These are phyloP conservation scores for Troides helena DNA, from an alignment of 2,888 invertebrate species.

Conservation along the genomic window DNA sequence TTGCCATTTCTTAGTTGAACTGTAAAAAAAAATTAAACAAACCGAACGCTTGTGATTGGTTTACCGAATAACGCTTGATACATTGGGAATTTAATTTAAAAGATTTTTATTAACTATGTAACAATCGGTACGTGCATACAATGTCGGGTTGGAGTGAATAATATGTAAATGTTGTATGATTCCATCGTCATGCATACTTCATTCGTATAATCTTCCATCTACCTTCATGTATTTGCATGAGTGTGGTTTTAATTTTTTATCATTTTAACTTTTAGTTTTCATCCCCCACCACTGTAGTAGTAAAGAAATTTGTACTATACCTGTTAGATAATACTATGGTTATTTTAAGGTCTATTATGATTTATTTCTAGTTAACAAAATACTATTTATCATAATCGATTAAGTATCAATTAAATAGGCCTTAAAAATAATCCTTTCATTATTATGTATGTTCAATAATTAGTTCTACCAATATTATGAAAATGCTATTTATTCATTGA, in stretches of 20 bases:
- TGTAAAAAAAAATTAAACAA: constrained; percentile 40
- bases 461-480: not conserved
- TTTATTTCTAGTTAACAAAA: not conserved
- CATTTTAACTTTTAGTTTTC: constrained; percentile 38
- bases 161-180: constrained; percentile 48
- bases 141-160: constrained; percentile 71
- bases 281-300: constrained; percentile 48
- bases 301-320: constrained; percentile 1
- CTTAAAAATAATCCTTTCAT: not conserved
- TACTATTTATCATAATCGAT: not conserved
- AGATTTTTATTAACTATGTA: constrained; percentile 20
- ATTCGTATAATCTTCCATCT: constrained; percentile 40
- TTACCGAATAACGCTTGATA: constrained; percentile 68
- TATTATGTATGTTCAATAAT: not conserved
- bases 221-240: constrained; percentile 72
- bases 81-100: constrained; percentile 45
- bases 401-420: not conserved
- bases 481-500: no score
- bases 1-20: constrained; percentile 64
- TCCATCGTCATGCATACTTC: constrained; percentile 37
- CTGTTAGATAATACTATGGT: constrained; percentile 9
- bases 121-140: constrained; percentile 45
- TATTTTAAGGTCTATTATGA: constrained; percentile 22
- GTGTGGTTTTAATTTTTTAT: constrained; percentile 68
- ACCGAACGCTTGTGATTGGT: constrained; percentile 75